phyloP scores from a whole-genome alignment of 2,113 vertebrate species.

The Odontesthes bonariensis region DNA sequence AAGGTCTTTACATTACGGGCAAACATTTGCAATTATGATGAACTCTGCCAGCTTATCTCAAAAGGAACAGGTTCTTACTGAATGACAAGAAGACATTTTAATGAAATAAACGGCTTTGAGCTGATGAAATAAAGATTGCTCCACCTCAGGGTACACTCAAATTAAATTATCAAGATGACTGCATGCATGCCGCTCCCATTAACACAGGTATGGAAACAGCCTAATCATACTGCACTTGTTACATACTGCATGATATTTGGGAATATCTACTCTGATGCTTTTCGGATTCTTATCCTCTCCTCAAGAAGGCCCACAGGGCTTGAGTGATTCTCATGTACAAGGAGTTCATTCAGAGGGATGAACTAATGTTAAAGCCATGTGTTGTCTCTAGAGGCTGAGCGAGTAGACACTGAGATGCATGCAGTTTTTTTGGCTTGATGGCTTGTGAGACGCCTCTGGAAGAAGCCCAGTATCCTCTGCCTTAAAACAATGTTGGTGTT shows the following conservation, averaged over 20 bases:
- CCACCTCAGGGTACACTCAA: conserved; percentile 78
- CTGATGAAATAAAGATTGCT: conserved; percentile 82
- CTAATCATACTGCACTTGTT: conserved; percentile 49
- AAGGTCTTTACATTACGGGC: conserved; percentile 77
- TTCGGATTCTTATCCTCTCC: conserved; percentile 5
- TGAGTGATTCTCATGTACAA: conserved; percentile 31
- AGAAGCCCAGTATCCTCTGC: conserved; percentile 81
- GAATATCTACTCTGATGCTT: conserved; percentile 23
- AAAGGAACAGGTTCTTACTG: conserved; percentile 77
- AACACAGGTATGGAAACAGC: conserved; percentile 64
- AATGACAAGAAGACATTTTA: conserved; percentile 80
- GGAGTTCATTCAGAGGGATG: conserved; percentile 53
- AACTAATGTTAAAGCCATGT: conserved; percentile 87
- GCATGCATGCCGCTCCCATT: conserved; percentile 66
- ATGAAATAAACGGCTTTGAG: conserved; percentile 80
- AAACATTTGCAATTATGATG: conserved; percentile 85
- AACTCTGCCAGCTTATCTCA: conserved; percentile 79
- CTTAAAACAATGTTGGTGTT: conserved; percentile 87
- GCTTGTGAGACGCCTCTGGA: conserved; percentile 86
- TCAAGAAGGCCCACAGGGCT: conserved; percentile 26
- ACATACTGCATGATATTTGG: conserved; percentile 8
- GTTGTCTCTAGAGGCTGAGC: conserved; percentile 81
- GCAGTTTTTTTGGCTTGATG: conserved; percentile 84
- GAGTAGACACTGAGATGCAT: conserved; percentile 77
- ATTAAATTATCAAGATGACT: conserved; percentile 81